A percentile compares a stretch with the other conserved stretches of the same genome.
phyloP scores from a whole-genome alignment of 1,140 invertebrate genomes.

The Pentalonia nigronervosa region DNA sequence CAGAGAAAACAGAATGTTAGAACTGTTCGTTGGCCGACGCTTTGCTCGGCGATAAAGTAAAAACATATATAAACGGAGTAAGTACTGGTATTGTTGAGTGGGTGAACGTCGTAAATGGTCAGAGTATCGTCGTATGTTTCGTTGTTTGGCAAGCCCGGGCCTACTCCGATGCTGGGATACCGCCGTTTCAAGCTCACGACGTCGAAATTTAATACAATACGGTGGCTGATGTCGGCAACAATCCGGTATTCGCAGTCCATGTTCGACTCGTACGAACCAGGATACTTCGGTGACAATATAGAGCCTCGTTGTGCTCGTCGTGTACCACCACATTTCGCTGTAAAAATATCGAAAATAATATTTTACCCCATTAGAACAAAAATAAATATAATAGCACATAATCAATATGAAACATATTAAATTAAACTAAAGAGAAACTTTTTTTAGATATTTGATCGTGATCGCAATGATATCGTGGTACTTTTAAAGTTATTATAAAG shows the following conservation, averaged over 20 bases:
- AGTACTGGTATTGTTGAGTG: not conserved
- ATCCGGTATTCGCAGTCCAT: slow-evolving; percentile 84
- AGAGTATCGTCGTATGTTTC: not conserved
- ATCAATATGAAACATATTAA: too few species aligned
- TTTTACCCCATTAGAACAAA: not conserved
- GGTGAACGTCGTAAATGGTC: slow-evolving; percentile 9
- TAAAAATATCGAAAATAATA: not conserved
- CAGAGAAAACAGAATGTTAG: not conserved
- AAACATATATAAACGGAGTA: not conserved
- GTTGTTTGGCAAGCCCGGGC: not conserved
- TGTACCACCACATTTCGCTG: slow-evolving; percentile 74
- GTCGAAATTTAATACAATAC: slow-evolving; percentile 71
- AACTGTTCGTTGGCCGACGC: not conserved
- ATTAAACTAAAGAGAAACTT: too few species aligned
- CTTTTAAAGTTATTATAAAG: not conserved
- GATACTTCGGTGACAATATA: slow-evolving; percentile 85
- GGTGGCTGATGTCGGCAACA: slow-evolving; percentile 75
- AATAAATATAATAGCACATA: not conserved
- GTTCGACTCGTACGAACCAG: slow-evolving; percentile 72
- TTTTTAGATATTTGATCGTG: too few species aligned
- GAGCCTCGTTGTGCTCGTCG: slow-evolving; percentile 71
- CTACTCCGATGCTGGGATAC: slow-evolving; percentile 64
- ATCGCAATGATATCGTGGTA: too few species aligned
- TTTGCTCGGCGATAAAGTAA: not conserved
- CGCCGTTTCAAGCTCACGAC: slow-evolving; percentile 75